Evolutionary conservation across 2,113 vertebrate species (phyloP).

Genomic region (Pygoscelis adeliae): DNA sequence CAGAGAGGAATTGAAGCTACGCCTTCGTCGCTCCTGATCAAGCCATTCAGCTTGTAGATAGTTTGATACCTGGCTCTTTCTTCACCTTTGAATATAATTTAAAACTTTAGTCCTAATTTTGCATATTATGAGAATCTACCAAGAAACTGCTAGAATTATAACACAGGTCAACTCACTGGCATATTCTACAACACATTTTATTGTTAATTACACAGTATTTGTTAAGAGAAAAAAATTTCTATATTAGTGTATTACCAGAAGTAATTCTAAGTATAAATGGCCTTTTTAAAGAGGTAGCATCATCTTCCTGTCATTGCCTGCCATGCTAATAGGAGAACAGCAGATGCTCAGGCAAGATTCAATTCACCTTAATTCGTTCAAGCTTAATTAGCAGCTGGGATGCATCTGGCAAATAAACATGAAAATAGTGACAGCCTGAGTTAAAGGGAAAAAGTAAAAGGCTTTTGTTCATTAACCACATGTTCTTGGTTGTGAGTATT

Average conservation of each 20-base stretch:
- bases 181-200: not conserved
- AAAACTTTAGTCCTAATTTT: not conserved
- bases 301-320: constrained; percentile 53
- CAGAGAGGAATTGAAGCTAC: not conserved
- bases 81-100: not conserved
- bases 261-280: constrained; percentile 39
- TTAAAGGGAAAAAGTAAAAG: constrained; percentile 53
- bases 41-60: not conserved
- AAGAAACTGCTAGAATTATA: not conserved
- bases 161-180: not conserved
- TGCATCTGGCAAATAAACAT: constrained; percentile 73
- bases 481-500: constrained; percentile 37
- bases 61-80: not conserved
- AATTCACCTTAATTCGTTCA: constrained; percentile 80
- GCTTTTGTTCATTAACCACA: constrained; percentile 68
- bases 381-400: constrained; percentile 80
- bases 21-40: not conserved
- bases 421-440: constrained; percentile 63
- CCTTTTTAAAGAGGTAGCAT: constrained; percentile 50
- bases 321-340: constrained; percentile 58
- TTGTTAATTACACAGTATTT: not conserved
- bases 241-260: not conserved
- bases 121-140: not conserved
- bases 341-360: constrained; percentile 75
- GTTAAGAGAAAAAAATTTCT: not conserved